Conservation (phyloP, 92 coral and sea anemone species). For the Isaurus tuberculatus region DNA sequence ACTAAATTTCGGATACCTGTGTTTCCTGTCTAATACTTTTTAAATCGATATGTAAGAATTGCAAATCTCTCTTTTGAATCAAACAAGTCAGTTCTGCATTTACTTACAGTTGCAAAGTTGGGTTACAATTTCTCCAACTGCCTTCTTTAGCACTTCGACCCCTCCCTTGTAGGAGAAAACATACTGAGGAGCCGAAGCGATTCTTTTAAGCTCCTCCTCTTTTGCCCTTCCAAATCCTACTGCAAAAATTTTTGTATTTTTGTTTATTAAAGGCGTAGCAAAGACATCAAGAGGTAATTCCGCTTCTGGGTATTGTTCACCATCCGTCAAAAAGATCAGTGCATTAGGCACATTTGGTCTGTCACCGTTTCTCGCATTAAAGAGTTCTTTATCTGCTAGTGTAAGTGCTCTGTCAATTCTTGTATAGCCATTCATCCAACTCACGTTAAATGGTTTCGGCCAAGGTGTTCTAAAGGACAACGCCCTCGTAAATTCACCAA, state of each 20-base stretch:
- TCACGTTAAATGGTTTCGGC: not conserved
- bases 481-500: not conserved
- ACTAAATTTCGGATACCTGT: no score
- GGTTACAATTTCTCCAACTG: constrained; percentile 26
- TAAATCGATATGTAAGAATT: no score
- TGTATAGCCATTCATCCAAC: constrained; percentile 21
- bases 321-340: constrained; percentile 34
- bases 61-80: no score
- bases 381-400: not conserved
- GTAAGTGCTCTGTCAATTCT: constrained; percentile 29
- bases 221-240: constrained; percentile 29
- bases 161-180: constrained; percentile 29
- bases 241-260: not conserved
- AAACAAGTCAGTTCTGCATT: no score
- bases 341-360: constrained; percentile 10
- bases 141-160: constrained; percentile 18
- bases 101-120: constrained; percentile 46
- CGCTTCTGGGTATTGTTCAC: constrained; percentile 19
- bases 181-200: constrained; percentile 15
- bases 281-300: not conserved
- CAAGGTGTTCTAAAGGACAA: not conserved
- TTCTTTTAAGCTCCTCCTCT: constrained; percentile 7
- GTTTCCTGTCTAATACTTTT: no score
- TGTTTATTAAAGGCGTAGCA: not conserved
- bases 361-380: not conserved